Percentiles rank a stretch among this genome's conserved stretches.
Evolutionary conservation across 2,797 vertebrate genomes (phyloP).

Genomic region (Hylomyscus alleni): DNA sequence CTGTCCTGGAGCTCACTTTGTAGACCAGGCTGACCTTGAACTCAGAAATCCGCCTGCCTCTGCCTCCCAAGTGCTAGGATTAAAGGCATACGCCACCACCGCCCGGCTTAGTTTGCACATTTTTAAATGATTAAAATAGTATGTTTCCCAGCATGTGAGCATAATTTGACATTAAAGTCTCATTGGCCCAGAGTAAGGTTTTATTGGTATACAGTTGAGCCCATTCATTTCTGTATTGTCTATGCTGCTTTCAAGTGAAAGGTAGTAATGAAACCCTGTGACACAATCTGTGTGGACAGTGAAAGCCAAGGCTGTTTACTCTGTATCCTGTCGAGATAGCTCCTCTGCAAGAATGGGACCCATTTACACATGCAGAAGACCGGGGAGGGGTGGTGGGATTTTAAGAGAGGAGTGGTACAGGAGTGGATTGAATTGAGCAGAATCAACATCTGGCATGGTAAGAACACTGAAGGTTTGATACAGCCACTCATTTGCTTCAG

Average conservation of each 20-base stretch:
- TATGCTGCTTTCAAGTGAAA: neutral
- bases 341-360: constrained; percentile 26
- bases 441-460: neutral
- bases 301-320: constrained; percentile 11
- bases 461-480: neutral
- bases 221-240: neutral
- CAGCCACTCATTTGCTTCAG: neutral
- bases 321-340: neutral
- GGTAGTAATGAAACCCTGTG: neutral
- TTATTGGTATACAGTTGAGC: neutral
- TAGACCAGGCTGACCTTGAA: no score
- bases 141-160: constrained; percentile 33
- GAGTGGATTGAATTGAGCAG: neutral
- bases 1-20: no score
- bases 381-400: neutral
- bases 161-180: constrained; percentile 42
- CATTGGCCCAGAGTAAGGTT: neutral
- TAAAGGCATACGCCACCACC: no score
- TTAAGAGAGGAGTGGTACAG: neutral
- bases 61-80: no score
- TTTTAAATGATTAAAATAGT: constrained; percentile 34
- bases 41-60: no score
- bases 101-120: constrained; percentile 34
- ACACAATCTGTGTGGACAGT: neutral
- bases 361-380: constrained; percentile 47